Base-by-base conservation (phyloP, 2,888 invertebrate genomes). In the Ptilodon capucinus region DNA sequence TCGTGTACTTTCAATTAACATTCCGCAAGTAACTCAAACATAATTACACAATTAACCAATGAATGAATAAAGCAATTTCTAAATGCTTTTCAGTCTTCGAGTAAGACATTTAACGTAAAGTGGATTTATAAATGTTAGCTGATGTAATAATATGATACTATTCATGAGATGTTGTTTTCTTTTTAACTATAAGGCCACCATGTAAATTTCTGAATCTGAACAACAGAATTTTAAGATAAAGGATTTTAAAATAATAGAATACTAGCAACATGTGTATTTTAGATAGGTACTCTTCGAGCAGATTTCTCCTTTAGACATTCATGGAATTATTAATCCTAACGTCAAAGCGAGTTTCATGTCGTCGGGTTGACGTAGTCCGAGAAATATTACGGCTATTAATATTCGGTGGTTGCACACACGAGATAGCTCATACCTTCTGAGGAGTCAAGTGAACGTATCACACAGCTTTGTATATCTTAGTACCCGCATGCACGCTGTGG, bases 311-410 rank as follows among this genome's bases (percentile, higher is more conserved):
- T 74, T 63, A 71, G 71, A 68, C 67, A 76, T 74, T 73, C 74
- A 68, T 69, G 55, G 64, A 56, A 67, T 67, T 72, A 82, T 81
- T 80, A 79, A 83, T 82, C 72, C 69, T 68, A 68, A 68, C 76
- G 81, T 82, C 82, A 79, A 44, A 73, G 76, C 72, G 73, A 77
- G 80, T 79, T 76, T 77, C 76, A 74, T 81, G 81, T 84, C 83
- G 78, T 78, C 81, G 74, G 64, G 70, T 72, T 74, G 67, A 73
- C 76, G 75, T 73, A 76, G 68, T 67, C 69, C 60, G 79, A 80
- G 84, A 87, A 79, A 85, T 87, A 86, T 87, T 83, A 81, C 65
- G 70, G 80, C 77, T 78, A 86, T 88, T 84, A 84, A 87, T 87
- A 86, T 82, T 84, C 79, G 78, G 79, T 73, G 82, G 81, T 78